These are phyloP conservation scores for Bos indicus DNA, from an alignment of 2,113 vertebrate species.

Conservation along the genomic window DNA sequence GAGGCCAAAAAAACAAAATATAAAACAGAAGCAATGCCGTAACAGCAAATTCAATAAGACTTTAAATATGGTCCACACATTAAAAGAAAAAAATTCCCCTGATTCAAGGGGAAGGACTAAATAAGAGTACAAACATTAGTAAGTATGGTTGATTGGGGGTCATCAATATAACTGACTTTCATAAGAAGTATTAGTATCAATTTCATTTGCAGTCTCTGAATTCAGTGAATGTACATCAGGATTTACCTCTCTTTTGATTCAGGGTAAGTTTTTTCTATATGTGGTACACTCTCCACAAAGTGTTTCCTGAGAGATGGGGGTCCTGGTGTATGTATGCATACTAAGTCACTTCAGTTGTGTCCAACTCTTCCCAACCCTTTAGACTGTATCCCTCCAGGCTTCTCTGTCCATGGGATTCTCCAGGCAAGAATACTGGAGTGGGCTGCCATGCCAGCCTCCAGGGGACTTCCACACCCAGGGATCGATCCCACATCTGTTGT, in stretches of 20 bases:
- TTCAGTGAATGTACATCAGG: not conserved
- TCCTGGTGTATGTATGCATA: not conserved
- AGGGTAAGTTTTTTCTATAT: not conserved
- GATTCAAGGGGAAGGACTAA: not conserved
- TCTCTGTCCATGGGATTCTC: not conserved
- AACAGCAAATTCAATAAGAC: not conserved
- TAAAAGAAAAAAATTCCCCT: not conserved
- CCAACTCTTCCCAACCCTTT: not conserved
- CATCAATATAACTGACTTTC: not conserved
- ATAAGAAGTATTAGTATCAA: not conserved
- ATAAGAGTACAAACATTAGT: not conserved
- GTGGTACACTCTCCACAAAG: not conserved
- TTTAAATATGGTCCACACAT: not conserved
- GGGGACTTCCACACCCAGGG: not conserved
- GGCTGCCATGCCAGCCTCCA: not conserved
- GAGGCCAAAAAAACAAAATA: not conserved
- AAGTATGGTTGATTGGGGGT: not conserved
- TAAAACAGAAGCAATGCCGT: not conserved
- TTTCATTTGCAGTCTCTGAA: not conserved
- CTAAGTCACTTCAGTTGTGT: not conserved
- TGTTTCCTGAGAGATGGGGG: not conserved
- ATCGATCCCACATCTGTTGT: not conserved
- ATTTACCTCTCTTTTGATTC: not conserved
- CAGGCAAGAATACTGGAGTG: not conserved
- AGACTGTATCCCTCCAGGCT: not conserved